Base-by-base conservation (phyloP, 2,888 invertebrate species). In the Ophion slaviceki region DNA sequence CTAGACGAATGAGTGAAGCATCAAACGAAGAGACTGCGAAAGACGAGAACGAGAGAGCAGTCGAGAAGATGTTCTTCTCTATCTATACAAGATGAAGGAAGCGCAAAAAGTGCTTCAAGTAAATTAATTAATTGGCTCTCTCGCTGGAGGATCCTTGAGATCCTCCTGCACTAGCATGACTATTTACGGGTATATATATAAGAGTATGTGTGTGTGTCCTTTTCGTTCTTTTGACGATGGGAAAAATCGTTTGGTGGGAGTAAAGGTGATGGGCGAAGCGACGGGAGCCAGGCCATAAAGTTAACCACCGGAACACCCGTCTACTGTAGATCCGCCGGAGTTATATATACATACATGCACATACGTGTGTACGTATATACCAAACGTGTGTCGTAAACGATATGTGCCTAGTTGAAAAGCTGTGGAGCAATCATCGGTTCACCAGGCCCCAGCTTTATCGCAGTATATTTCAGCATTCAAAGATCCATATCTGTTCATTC, bases 111-210 rank as follows among this genome's bases (percentile, higher is more conserved):
- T 80, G 84, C 84, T 80, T 67, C 28, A 11, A 40, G 84, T 72
- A 68, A 82, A 87, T 86, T 87, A 85, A 87, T 87, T 85, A 84
- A 87, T 86, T 80, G 86, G 74, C 76, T 71, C 68, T 72, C 61
- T 78, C 78, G 78, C 78, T 70, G 40, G 77, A 75, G 70, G 70
- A 53, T 70, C 70, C 70, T 57, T 70, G 40, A 28, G 53, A 28
- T 70, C 53, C 28, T 53, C 7, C 17, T 14, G 17, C 11, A 67
- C 17, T 3, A n/a, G n/a, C n/a, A 67, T 20, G n/a, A 36, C 36
- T 24, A n/a, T 64, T 11, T 28, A 64, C n/a, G 14, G 14, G 32
- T 8, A 7, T 40, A 40, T 66, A 45, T 66, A 53, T 53, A 32
- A 32, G 32, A 32, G 32, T 2, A 53, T 53, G 17, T 53, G 5